Evolutionary conservation across 1,140 invertebrate species (phyloP), one percentile per base, ranked within the genome.

Genomic region (Kradibia gibbosae): DNA sequence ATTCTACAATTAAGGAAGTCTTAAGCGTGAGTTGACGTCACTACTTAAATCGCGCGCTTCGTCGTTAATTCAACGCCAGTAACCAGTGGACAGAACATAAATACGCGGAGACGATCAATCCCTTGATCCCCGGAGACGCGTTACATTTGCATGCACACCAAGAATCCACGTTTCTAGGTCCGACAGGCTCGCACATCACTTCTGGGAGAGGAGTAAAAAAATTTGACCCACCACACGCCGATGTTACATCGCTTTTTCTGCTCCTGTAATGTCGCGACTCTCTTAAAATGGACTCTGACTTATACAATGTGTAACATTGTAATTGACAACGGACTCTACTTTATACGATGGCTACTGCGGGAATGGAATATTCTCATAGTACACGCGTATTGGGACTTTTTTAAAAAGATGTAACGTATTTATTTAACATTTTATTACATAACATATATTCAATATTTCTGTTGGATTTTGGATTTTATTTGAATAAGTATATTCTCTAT

Each of bases 91-190:
- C 71, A 81, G 72, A 72, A 57, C 79, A 81, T 81, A 75, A 81
- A 81, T 81, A 81, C 60, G 57, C 71, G 55, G 5, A 39, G 53
- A 28, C 34, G 34, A 34, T 75, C 57, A 31, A 72, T 72, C 34
- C 67, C 48, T 57, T 31, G 76, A 48, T 70, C 73, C 73, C 36
- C 11, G 45, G 73, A 50, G 80, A 81, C 73, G 42, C 31, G 73
- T 81, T 73, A 50, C 72, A 81, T 81, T 81, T 81, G 73, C 80
- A 81, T 81, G 73, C 80, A n/a, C 78, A 31, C 71, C 71, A 48
- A 17, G 71, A 73, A 73, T 53, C 48, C 48, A 53, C 45, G 60
- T 13, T 34, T 20, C 60, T n/a, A n/a, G n/a, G 60, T 65, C 60
- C 15, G 17, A 36, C 60, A 1, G 60, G 0, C 60, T 36, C 15